A percentile compares a stretch with the other conserved stretches of the same genome.
phyloP scores from a whole-genome alignment of 2,797 vertebrate species.

The Borostomias antarcticus region DNA sequence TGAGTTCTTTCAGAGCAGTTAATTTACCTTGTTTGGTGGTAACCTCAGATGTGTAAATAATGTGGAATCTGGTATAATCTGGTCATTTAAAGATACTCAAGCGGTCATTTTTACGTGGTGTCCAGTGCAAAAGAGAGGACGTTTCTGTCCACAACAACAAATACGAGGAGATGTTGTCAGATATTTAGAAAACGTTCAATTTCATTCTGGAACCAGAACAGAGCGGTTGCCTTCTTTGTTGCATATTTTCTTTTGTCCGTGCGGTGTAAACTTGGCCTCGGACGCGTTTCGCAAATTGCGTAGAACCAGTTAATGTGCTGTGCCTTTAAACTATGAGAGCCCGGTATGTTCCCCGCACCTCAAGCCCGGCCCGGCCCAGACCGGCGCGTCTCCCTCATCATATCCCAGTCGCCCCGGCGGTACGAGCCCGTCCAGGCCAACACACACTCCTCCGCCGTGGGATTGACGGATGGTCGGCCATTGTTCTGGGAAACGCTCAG shows the following conservation, averaged over 20 bases:
- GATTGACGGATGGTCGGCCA: constrained; percentile 66
- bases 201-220: constrained; percentile 69
- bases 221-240: constrained; percentile 54
- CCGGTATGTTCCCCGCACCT: constrained; percentile 34
- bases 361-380: no score
- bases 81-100: no score
- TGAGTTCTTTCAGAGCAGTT: constrained; percentile 52
- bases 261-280: constrained; percentile 63
- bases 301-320: constrained; percentile 59
- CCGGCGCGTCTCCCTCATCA: constrained; percentile 36
- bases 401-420: constrained; percentile 45
- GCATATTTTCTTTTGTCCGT: constrained; percentile 67
- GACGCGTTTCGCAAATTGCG: constrained; percentile 59
- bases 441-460: constrained; percentile 53
- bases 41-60: no score
- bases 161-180: constrained; percentile 63
- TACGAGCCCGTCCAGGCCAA: constrained; percentile 52
- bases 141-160: constrained; percentile 51
- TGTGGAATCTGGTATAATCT: no score
- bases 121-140: constrained; percentile 59
- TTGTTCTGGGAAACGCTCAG: constrained; percentile 71
- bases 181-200: constrained; percentile 65
- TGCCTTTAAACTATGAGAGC: constrained; percentile 57
- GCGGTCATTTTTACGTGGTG: no score
- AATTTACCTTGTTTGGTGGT: no score